A percentile compares a stretch with the other conserved stretches of the same genome.
phyloP scores from a whole-genome alignment of 2,888 invertebrate species.

The Cyclophora albipunctata region DNA sequence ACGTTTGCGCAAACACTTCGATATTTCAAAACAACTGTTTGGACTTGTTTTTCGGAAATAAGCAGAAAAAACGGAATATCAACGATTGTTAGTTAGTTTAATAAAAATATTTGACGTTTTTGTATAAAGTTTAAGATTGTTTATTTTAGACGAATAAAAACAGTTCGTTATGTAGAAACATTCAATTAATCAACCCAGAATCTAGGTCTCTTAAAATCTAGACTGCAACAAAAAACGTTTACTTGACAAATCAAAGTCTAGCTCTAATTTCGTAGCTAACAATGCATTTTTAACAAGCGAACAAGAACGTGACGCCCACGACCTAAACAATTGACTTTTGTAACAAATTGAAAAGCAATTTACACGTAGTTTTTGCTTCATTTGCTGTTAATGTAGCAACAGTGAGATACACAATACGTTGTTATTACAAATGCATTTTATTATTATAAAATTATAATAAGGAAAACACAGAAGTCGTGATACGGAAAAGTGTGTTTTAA shows the following conservation, averaged over 20 bases:
- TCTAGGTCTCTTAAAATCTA: too few species aligned
- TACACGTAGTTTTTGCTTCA: conserved; percentile 23
- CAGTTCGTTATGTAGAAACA: too few species aligned
- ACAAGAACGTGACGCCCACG: conserved; percentile 20
- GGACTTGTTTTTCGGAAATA: conserved; percentile 19
- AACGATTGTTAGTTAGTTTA: too few species aligned
- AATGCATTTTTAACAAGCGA: conserved; percentile 12
- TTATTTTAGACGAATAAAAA: too few species aligned
- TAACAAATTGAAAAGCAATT: conserved; percentile 28
- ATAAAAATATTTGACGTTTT: too few species aligned
- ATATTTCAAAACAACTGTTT: conserved; percentile 31
- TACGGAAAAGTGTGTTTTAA: too few species aligned
- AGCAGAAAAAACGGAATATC: background rate
- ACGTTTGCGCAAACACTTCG: conserved; percentile 37
- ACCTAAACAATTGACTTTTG: conserved; percentile 23
- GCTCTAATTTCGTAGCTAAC: conserved; percentile 8
- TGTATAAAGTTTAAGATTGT: too few species aligned
- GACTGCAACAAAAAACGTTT: conserved; percentile 5
- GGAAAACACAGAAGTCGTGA: too few species aligned
- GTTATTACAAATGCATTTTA: too few species aligned
- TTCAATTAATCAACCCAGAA: too few species aligned
- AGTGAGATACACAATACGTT: background rate
- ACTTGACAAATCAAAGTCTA: conserved; percentile 5
- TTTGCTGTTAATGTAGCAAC: conserved; percentile 3
- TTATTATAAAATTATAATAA: too few species aligned